Percentiles rank a stretch among this genome's conserved stretches.
These are phyloP conservation scores for Anagyrus pseudococci DNA, from an alignment of 2,888 invertebrate species.

Conservation along the genomic window DNA sequence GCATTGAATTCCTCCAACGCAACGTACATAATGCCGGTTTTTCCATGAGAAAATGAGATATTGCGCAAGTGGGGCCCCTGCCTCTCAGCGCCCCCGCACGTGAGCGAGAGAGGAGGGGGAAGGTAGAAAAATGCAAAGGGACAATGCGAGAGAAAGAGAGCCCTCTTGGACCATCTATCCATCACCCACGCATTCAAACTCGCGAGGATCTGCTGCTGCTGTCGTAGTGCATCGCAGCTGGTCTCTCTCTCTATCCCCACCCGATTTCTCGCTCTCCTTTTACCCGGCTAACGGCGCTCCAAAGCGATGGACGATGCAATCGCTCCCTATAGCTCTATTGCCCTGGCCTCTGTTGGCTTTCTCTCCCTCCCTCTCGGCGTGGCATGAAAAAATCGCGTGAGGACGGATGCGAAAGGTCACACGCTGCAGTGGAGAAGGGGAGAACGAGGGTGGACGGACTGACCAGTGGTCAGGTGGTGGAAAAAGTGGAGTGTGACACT, in stretches of 20 bases:
- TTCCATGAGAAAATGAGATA: slow-evolving; percentile 33
- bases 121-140: background rate
- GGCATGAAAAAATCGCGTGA: slow-evolving; percentile 19
- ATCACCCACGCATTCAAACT: slow-evolving; percentile 54
- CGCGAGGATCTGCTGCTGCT: background rate
- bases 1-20: background rate
- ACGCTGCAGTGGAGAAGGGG: slow-evolving; percentile 8
- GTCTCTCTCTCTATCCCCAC: too few species aligned
- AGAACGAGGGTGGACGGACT: background rate
- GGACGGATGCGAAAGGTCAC: too few species aligned
- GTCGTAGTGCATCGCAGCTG: background rate
- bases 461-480: slow-evolving; percentile 19
- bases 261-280: too few species aligned
- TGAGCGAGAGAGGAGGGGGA: background rate
- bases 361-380: background rate
- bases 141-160: slow-evolving; percentile 45
- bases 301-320: too few species aligned
- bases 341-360: too few species aligned
- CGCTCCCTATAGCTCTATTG: too few species aligned
- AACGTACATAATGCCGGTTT: background rate
- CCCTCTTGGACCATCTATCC: slow-evolving; percentile 51
- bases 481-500: slow-evolving; percentile 23
- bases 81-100: slow-evolving; percentile 13
- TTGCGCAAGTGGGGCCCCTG: slow-evolving; percentile 19
- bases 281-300: too few species aligned